Evolutionary conservation across 2,113 vertebrate genomes (phyloP).

Genomic region (Ciconia boyciana): DNA sequence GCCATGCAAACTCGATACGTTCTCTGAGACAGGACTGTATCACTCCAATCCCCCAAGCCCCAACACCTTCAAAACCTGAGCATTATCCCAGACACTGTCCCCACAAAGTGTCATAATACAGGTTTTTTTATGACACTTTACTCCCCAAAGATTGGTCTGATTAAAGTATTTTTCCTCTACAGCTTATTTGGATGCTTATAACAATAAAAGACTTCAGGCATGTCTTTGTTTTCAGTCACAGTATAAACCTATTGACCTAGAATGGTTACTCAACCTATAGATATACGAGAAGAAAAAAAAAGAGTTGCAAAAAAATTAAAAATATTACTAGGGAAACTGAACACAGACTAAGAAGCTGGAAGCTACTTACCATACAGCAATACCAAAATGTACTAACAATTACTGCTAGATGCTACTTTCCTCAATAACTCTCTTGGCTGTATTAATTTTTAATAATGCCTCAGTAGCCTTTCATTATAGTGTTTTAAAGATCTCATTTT

Average conservation of each 20-base stretch:
- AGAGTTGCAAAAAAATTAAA: not conserved
- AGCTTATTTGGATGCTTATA: not conserved
- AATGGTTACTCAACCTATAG: not conserved
- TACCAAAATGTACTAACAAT: constrained; percentile 18
- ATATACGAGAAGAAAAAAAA: not conserved
- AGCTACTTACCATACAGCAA: not conserved
- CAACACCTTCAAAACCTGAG: not conserved
- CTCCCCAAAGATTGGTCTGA: not conserved
- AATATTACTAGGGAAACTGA: not conserved
- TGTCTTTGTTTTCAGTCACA: not conserved
- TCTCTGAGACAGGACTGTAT: not conserved
- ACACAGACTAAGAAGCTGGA: not conserved
- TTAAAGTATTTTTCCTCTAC: not conserved
- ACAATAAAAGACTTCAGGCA: not conserved
- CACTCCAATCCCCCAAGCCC: not conserved
- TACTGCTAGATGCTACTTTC: constrained; percentile 31
- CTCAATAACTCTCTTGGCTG: constrained; percentile 49
- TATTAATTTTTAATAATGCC: constrained; percentile 55
- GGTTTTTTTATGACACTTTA: not conserved
- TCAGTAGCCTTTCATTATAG: constrained; percentile 11
- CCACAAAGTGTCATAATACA: not conserved
- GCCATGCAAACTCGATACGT: not conserved
- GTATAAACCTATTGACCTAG: not conserved
- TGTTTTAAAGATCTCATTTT: constrained; percentile 39
- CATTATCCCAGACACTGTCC: not conserved